phyloP scores from a whole-genome alignment of 1,140 invertebrate genomes.

The Microplitis demolitor region DNA sequence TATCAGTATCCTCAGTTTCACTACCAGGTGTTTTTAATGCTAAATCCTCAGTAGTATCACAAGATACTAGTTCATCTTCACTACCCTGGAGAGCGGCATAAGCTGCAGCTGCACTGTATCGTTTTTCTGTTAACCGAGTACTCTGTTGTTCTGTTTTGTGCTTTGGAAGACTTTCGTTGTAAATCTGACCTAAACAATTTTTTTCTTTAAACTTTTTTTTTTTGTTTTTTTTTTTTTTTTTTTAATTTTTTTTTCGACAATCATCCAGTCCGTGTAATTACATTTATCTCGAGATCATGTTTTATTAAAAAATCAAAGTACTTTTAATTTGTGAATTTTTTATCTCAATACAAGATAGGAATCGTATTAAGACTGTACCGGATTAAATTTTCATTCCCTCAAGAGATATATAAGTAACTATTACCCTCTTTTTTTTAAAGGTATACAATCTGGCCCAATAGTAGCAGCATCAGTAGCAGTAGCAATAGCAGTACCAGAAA shows the following conservation, averaged over 20 bases:
- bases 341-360: not conserved
- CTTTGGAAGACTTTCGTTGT: constrained; percentile 49
- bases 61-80: constrained; percentile 57
- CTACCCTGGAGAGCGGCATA: constrained; percentile 53
- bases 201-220: not conserved
- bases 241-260: not conserved
- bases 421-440: not conserved
- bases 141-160: constrained; percentile 41
- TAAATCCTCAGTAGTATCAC: constrained; percentile 49
- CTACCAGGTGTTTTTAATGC: constrained; percentile 51
- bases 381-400: constrained; percentile 1
- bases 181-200: constrained; percentile 40
- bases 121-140: constrained; percentile 43
- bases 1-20: constrained; percentile 54
- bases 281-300: not conserved
- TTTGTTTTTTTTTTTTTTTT: not conserved
- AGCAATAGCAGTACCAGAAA: not conserved
- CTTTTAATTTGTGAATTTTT: too few relatives aligned
- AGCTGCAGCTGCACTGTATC: constrained; percentile 40
- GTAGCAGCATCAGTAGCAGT: not conserved
- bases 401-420: not conserved
- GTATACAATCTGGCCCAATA: too few relatives aligned
- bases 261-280: not conserved
- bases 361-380: not conserved
- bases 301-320: not conserved